A percentile compares a stretch with the other conserved stretches of the same genome.
These are phyloP conservation scores for Morpho deidamia DNA, from an alignment of 2,888 invertebrate species.

Conservation along the genomic window DNA sequence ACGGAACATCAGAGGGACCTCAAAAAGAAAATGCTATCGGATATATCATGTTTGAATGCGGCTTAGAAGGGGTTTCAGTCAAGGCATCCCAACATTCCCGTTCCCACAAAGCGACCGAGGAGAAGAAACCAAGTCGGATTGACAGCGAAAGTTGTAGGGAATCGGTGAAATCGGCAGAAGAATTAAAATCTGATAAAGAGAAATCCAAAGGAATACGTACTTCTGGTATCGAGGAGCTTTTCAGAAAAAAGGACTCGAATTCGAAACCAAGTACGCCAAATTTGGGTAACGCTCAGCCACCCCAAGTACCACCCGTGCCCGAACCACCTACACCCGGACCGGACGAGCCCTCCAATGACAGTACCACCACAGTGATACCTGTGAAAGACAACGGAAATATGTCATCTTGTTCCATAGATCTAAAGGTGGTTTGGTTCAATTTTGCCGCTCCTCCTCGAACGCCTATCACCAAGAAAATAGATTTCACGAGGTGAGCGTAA, in stretches of 20 bases:
- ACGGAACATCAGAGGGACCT: constrained; percentile 55
- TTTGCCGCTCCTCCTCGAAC: constrained; percentile 98
- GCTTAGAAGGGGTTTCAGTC: constrained; percentile 92
- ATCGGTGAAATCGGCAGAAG: constrained; percentile 70
- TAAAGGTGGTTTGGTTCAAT: constrained; percentile 97
- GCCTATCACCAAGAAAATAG: constrained; percentile 95
- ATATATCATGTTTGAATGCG: constrained; percentile 98
- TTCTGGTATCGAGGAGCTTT: constrained; percentile 68
- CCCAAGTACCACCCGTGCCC: constrained; percentile 43
- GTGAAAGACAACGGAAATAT: constrained; percentile 85
- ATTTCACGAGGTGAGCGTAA: constrained; percentile 86
- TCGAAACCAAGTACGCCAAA: constrained; percentile 80
- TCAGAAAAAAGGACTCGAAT: constrained; percentile 75
- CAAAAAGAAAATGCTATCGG: constrained; percentile 85
- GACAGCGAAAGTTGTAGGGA: constrained; percentile 67
- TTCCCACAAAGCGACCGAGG: constrained; percentile 85
- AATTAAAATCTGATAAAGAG: constrained; percentile 59
- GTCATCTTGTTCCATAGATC: constrained; percentile 91
- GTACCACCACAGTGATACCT: constrained; percentile 55
- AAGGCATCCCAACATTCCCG: constrained; percentile 86
- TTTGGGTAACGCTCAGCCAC: constrained; percentile 59
- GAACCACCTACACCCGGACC: constrained; percentile 56
- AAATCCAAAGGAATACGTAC: constrained; percentile 49
- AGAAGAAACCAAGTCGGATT: constrained; percentile 56
- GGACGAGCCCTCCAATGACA: constrained; percentile 59